These are phyloP conservation scores for Hylomyscus alleni DNA, from an alignment of 2,797 vertebrate species.

Conservation along the genomic window DNA sequence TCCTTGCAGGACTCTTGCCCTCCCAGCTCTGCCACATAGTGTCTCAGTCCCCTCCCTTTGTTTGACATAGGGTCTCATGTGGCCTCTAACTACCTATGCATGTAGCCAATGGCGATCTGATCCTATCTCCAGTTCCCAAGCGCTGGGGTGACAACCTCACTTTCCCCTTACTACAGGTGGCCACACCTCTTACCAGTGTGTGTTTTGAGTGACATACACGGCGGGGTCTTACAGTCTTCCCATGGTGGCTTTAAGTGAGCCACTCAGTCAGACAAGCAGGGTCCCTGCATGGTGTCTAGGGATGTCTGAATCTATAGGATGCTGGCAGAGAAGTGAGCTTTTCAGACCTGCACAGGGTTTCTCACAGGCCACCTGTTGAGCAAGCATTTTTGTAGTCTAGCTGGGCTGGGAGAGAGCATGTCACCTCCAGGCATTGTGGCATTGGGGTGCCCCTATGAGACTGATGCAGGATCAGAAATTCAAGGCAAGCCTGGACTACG, in stretches of 20 bases:
- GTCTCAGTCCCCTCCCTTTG: not conserved
- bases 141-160: slow-evolving; percentile 20
- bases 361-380: not conserved
- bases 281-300: not conserved
- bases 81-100: not conserved
- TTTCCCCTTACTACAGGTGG: slow-evolving; percentile 39
- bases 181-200: fast-evolving
- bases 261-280: not conserved
- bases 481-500: not conserved
- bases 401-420: not conserved
- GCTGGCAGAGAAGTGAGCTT: not conserved
- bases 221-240: too few relatives aligned
- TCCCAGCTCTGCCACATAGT: not conserved
- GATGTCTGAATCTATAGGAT: fast-evolving
- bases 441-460: not conserved
- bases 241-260: not conserved
- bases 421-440: not conserved
- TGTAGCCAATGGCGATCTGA: not conserved
- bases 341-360: not conserved
- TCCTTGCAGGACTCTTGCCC: not conserved
- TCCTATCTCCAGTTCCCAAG: not conserved
- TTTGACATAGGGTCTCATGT: not conserved
- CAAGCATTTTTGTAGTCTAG: fast-evolving
- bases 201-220: not conserved
- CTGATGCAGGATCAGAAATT: not conserved